These are phyloP conservation scores for Eretmochelys imbricata DNA, from an alignment of 2,113 vertebrate species.

Conservation along the genomic window DNA sequence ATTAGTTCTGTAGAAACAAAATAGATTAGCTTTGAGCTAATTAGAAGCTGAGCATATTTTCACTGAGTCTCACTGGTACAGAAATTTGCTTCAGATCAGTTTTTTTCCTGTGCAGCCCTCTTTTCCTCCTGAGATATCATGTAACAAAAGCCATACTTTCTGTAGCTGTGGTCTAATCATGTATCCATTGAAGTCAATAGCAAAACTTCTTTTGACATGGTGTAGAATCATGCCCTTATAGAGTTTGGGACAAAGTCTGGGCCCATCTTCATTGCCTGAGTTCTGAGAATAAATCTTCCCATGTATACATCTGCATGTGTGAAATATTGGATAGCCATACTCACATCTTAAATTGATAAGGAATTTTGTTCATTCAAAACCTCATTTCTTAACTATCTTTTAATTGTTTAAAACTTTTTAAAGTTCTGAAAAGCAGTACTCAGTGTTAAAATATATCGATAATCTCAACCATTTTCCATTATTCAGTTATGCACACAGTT, in stretches of 20 bases:
- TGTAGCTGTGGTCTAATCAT: background rate
- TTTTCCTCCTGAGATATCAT: background rate
- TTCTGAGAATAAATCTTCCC: background rate
- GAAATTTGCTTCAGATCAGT: background rate
- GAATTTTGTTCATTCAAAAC: background rate
- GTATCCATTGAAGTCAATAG: background rate
- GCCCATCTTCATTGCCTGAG: background rate
- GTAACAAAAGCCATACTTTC: background rate
- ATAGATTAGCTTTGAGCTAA: background rate
- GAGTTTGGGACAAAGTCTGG: background rate
- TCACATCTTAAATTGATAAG: background rate
- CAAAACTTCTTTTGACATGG: background rate
- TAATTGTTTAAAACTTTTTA: background rate
- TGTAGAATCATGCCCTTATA: background rate
- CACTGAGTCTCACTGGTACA: background rate
- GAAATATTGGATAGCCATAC: background rate
- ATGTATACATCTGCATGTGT: background rate
- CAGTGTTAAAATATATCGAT: background rate
- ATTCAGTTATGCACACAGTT: background rate
- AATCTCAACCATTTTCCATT: background rate
- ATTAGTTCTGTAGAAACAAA: too few relatives aligned
- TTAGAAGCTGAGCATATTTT: background rate
- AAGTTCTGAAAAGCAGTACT: background rate
- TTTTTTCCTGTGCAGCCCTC: background rate
- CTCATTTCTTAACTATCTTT: background rate